Conservation (phyloP, 2,113 vertebrate genomes). For the Tragelaphus buxtoni region DNA sequence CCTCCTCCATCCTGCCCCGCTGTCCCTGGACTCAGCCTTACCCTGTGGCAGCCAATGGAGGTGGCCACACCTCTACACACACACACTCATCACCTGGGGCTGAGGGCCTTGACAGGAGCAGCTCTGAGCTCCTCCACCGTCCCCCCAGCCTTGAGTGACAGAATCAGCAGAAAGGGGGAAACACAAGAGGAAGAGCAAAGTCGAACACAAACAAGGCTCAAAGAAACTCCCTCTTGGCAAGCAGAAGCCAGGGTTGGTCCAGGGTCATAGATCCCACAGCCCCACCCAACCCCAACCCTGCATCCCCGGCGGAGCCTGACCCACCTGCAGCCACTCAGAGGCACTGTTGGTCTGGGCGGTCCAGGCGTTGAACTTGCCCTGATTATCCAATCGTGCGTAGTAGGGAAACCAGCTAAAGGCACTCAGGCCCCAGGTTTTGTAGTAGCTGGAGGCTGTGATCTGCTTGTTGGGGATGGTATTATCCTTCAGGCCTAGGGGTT, state of each 20-base stretch:
- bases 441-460: slow-evolving; percentile 91
- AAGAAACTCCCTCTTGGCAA: neutral
- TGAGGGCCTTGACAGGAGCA: neutral
- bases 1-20: neutral
- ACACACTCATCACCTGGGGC: neutral
- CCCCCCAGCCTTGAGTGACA: accelerated
- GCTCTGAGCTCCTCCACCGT: neutral
- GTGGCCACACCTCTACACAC: neutral
- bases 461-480: slow-evolving; percentile 86
- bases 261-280: neutral
- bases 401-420: slow-evolving; percentile 92
- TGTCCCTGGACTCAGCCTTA: neutral
- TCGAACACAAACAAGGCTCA: neutral
- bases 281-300: neutral
- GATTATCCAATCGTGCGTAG: slow-evolving; percentile 91
- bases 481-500: slow-evolving; percentile 93
- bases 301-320: neutral
- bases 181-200: neutral
- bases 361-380: slow-evolving; percentile 96
- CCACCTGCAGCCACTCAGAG: slow-evolving; percentile 95
- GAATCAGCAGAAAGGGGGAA: neutral
- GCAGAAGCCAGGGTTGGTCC: neutral
- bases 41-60: neutral
- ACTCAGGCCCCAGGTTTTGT: slow-evolving; percentile 92
- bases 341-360: slow-evolving; percentile 83